Percentiles rank a stretch among this genome's conserved stretches.
These are phyloP conservation scores for Sepiola atlantica DNA, from an alignment of 2,888 invertebrate species.

Conservation along the genomic window DNA sequence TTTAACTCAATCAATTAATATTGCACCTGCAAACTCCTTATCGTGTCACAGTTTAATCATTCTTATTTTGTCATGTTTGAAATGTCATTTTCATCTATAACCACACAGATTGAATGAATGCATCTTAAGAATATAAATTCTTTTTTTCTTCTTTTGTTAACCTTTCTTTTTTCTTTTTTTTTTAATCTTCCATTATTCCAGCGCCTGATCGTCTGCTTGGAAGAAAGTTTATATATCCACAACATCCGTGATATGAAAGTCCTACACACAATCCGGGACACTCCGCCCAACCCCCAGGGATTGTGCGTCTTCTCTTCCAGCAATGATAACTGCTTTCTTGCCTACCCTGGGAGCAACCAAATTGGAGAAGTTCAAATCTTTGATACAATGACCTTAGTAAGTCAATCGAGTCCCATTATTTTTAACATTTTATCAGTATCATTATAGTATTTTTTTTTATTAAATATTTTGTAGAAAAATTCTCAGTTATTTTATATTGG, in stretches of 20 bases:
- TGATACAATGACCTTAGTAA: conserved; percentile 90
- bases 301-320: conserved; percentile 91
- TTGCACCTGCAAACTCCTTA: no score
- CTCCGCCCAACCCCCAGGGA: conserved; percentile 94
- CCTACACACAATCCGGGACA: conserved; percentile 97
- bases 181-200: conserved; percentile 73
- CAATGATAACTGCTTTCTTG: conserved; percentile 93
- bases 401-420: conserved; percentile 48
- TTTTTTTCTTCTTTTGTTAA: not conserved
- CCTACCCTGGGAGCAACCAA: conserved; percentile 95
- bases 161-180: not conserved
- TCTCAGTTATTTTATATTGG: no score
- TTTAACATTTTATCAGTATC: no score
- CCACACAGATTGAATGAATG: no score
- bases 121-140: no score
- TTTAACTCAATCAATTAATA: no score
- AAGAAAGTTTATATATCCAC: conserved; percentile 98
- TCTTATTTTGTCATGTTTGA: no score
- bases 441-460: no score
- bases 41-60: no score
- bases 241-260: conserved; percentile 98
- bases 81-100: no score
- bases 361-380: conserved; percentile 97
- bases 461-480: no score
- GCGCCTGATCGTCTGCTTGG: conserved; percentile 96